Evolutionary conservation across 2,113 vertebrate species (phyloP), one percentile per base, ranked within the genome.

Genomic region (Datnioides undecimradiatus): DNA sequence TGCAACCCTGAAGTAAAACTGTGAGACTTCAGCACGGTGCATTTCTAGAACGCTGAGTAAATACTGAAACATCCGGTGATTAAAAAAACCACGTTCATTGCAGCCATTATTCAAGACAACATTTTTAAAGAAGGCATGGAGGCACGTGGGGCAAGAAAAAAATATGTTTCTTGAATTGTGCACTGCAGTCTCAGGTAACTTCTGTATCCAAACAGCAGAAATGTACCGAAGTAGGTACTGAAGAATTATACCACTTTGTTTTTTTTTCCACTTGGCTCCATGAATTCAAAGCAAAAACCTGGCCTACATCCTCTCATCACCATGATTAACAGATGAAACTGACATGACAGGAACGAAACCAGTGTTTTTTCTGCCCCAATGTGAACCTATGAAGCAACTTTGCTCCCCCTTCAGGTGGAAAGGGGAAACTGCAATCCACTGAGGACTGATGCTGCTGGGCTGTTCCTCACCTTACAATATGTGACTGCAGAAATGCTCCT

Each of bases 331-430:
- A 55, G 4, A 21, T 25, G 19, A 38, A 17, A 16, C 14, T 48
- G 31, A 34, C 41, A 25, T 0, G 16, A 27, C 7, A 17, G 25
- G 17, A 46, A 8, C 23, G 21, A 48, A 8, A n/a, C 17, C 11
- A 38, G 3, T 11, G 6, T 54, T 38, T 64, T 64, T 25, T 57
- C 16, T 48, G 27, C 43, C 43, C 12, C 8, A 17, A 8, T 16
- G 25, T 29, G 29, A 40, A 9, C 1, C 14, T 69, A 25, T 21
- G 57, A 40, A 73, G 79, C 19, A 8, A 62, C 76, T 83, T 69
- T 63, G 78, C 89, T 10, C 90, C 90, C 83, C 73, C 92, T 23
- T 66, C 73, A 83, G 90, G 91, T 36, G 17, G 21, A 0, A 0
- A 0, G 1, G n/a, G 14, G 59, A 45, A 89, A 87, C 19, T 63